phyloP scores from a whole-genome alignment of 1,140 invertebrate species.

The Leptestheria dahalacensis region DNA sequence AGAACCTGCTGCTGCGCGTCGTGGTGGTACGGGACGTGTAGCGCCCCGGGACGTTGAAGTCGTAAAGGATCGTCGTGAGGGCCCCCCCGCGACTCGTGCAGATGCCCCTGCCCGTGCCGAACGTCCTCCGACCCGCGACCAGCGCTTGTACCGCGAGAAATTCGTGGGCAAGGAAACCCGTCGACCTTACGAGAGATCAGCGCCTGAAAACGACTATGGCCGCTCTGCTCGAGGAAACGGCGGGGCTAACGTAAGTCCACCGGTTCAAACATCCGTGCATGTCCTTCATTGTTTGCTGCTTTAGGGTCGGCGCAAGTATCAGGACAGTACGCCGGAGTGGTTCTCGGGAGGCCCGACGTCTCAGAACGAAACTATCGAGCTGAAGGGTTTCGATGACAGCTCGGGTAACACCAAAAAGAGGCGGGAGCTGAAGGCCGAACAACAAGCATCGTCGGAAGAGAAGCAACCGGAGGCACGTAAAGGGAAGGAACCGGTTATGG shows the following conservation, averaged over 20 bases:
- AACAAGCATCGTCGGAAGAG: constrained; percentile 16
- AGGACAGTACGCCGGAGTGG: constrained; percentile 35
- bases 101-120: not conserved
- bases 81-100: not conserved
- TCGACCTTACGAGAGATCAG: not conserved
- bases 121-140: not conserved
- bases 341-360: constrained; percentile 77
- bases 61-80: not conserved
- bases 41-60: constrained; percentile 1
- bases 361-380: constrained; percentile 80
- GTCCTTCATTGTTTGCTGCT: not conserved
- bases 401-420: constrained; percentile 12
- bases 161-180: not conserved
- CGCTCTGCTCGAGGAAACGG: not conserved
- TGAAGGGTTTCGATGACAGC: constrained; percentile 70
- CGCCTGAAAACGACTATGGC: not conserved
- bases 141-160: not conserved
- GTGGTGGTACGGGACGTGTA: constrained; percentile 10
- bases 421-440: constrained; percentile 16
- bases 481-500: constrained; percentile 29
- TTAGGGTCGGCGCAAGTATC: constrained; percentile 11
- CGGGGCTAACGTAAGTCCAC: not conserved
- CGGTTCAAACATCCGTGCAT: not conserved
- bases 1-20: not conserved
- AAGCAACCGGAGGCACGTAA: constrained; percentile 6